Evolutionary conservation across 2,797 vertebrate species (phyloP).

Genomic region (Poecilia gillii): DNA sequence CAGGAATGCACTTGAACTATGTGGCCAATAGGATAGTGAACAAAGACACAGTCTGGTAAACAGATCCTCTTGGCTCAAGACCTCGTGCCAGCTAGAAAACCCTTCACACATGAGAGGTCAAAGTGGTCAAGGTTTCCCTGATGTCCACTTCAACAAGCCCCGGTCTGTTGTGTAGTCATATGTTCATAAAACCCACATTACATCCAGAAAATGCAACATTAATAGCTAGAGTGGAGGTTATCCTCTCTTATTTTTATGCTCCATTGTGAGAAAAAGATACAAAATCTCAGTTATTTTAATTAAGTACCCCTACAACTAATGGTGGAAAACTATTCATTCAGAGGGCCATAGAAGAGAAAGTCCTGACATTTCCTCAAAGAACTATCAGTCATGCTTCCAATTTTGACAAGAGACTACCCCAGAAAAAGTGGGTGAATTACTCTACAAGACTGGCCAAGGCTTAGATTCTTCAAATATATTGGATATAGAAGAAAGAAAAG

Average conservation of each 20-base stretch:
- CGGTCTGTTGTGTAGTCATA: constrained; percentile 12
- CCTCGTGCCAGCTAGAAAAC: constrained; percentile 30
- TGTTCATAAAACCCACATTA: constrained; percentile 22
- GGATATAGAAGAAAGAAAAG: neutral
- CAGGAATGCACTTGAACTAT: constrained; percentile 30
- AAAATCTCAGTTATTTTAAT: constrained; percentile 21
- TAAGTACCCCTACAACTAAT: constrained; percentile 25
- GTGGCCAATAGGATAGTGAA: constrained; percentile 31
- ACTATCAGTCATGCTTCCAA: constrained; percentile 21
- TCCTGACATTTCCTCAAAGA: constrained; percentile 17
- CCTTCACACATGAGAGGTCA: constrained; percentile 25
- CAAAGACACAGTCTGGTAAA: constrained; percentile 36
- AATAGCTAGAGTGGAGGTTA: constrained; percentile 16
- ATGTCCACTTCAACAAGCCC: constrained; percentile 28
- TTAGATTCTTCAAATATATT: constrained; percentile 19
- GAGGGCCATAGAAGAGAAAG: constrained; percentile 11
- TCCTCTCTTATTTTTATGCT: constrained; percentile 15
- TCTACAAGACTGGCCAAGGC: constrained; percentile 14
- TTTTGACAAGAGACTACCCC: constrained; percentile 19
- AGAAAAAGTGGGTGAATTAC: constrained; percentile 17
- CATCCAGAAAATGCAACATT: constrained; percentile 1
- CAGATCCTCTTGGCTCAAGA: constrained; percentile 40
- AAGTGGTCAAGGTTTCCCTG: constrained; percentile 27
- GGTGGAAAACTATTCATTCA: constrained; percentile 33
- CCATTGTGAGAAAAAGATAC: constrained; percentile 3